Evolutionary conservation across 2,888 invertebrate species (phyloP), one percentile per base, ranked within the genome.

Genomic region (Panorpa germanica): DNA sequence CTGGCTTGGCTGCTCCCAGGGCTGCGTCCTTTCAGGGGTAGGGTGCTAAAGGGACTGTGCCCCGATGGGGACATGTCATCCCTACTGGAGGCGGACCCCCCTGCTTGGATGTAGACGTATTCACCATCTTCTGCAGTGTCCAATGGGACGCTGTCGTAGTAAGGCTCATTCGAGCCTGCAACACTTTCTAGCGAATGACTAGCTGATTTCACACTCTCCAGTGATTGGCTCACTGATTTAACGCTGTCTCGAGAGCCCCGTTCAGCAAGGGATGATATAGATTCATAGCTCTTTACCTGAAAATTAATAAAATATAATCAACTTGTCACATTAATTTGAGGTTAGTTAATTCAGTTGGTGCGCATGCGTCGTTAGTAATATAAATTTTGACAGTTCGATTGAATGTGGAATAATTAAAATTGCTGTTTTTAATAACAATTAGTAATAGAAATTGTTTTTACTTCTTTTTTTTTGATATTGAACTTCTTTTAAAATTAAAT

Each of bases 61-160:
- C 55, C 52, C 25, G 53, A 50, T 29, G 46, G 61, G 45, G 70
- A 69, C 8, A 66, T 60, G 44, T 73, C 74, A 43, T 74, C 74
- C 15, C 66, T 61, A 45, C 70, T 71, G 17, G 72, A 70, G 26
- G 66, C 67, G 29, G 66, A 61, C 42, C 57, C 54, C 53, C 71
- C 70, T 33, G 73, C 69, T 57, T 73, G 71, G 36, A 77, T 70
- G 43, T 74, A 74, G 38, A 76, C 74, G 47, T 76, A 76, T 58
- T 78, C 76, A 31, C 75, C 75, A 39, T 69, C 69, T 38, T 61
- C 61, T 36, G 63, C 59, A 36, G 56, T 57, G 38, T 74, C 75
- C 27, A 66, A 57, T 2, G 75, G 73, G 28, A 75, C 75, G 46
- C 70, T 70, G 43, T 75, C 75, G 42, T 75, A 75, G 42, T 70